Evolutionary conservation across 2,113 vertebrate species (phyloP).

Genomic region (Lota lota): DNA sequence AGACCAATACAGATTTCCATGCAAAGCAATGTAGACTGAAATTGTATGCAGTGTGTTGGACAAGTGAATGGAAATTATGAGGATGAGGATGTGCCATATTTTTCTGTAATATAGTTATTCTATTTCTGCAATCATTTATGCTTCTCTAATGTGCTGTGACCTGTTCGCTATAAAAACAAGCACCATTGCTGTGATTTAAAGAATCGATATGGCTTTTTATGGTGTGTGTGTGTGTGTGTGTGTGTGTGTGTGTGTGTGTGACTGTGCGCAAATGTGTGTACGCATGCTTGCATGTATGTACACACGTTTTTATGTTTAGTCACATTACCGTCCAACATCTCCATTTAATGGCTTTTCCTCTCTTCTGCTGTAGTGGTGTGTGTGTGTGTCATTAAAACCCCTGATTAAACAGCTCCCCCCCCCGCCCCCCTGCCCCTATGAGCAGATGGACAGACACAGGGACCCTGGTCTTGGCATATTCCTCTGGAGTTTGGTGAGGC

Average conservation of each 20-base stretch:
- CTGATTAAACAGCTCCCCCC: background rate
- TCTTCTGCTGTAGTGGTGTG: background rate
- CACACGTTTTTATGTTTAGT: background rate
- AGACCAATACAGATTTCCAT: too few species aligned
- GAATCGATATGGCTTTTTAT: background rate
- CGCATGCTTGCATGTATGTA: background rate
- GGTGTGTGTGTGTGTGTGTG: slow-evolving; percentile 4
- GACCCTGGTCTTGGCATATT: slow-evolving; percentile 47
- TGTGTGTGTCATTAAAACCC: background rate
- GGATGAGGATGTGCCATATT: too few species aligned
- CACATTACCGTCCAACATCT: slow-evolving; percentile 42
- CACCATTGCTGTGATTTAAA: too few species aligned
- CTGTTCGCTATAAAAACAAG: too few species aligned
- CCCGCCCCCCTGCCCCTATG: slow-evolving; percentile 29
- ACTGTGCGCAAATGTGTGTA: background rate
- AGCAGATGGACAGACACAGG: slow-evolving; percentile 58
- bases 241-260: slow-evolving; percentile 33
- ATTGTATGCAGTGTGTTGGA: too few species aligned
- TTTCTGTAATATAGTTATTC: too few species aligned
- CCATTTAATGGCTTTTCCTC: slow-evolving; percentile 6
- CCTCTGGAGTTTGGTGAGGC: slow-evolving; percentile 51
- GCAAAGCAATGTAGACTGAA: too few species aligned
- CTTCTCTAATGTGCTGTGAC: too few species aligned
- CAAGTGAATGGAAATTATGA: too few species aligned
- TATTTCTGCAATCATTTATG: too few species aligned